phyloP scores from a whole-genome alignment of 2,113 vertebrate genomes.

The Podiceps cristatus region DNA sequence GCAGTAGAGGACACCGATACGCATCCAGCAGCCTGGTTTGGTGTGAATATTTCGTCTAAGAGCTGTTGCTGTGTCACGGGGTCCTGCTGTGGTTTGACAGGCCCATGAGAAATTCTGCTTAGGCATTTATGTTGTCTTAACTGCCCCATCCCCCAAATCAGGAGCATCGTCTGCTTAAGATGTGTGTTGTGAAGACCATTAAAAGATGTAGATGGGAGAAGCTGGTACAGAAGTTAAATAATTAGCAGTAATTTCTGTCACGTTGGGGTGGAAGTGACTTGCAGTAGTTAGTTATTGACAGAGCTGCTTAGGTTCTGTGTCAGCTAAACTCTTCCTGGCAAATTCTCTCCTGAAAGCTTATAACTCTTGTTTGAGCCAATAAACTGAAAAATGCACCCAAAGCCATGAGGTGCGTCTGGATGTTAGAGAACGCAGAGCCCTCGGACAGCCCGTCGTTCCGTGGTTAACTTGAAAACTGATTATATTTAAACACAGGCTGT shows the following conservation, averaged over 20 bases:
- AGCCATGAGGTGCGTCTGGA: fast-evolving
- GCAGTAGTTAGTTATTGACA: background rate
- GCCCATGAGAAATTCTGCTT: background rate
- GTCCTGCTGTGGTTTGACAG: background rate
- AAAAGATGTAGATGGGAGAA: background rate
- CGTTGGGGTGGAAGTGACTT: background rate
- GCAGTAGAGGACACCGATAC: background rate
- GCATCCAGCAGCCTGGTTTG: background rate
- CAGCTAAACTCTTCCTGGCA: background rate
- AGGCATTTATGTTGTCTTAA: background rate
- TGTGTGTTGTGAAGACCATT: background rate
- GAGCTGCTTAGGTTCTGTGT: background rate
- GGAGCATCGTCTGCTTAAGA: background rate
- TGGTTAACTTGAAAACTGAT: background rate
- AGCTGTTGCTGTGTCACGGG: background rate
- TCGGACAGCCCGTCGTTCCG: fast-evolving
- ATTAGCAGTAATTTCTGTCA: background rate
- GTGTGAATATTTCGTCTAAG: background rate
- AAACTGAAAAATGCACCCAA: background rate
- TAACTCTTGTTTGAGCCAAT: background rate
- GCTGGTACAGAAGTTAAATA: background rate
- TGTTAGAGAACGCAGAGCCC: fast-evolving
- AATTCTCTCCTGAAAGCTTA: background rate
- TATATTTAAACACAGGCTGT: background rate
- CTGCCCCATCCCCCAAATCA: background rate